Evolutionary conservation across 2,797 vertebrate species (phyloP).

Genomic region (Glyptemys insculpta): DNA sequence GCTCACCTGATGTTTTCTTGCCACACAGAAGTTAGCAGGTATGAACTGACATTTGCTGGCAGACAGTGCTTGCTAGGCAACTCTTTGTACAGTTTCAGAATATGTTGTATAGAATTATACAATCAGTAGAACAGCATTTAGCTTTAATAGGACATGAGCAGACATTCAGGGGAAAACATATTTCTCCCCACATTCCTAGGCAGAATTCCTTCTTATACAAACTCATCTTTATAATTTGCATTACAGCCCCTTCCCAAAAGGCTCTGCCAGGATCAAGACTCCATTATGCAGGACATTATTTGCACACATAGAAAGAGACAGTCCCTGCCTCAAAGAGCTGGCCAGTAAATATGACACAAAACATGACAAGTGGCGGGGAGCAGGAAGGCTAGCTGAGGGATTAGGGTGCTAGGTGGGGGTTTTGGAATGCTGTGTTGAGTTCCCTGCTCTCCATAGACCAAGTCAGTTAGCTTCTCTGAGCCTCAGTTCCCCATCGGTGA

Average conservation of each 20-base stretch:
- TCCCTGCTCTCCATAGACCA: fast-evolving
- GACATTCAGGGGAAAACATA: fast-evolving
- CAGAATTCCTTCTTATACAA: neutral
- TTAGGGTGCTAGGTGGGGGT: fast-evolving
- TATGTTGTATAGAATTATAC: neutral
- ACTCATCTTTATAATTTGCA: neutral
- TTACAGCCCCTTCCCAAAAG: neutral
- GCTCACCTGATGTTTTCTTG: slow-evolving; percentile 32
- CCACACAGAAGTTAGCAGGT: neutral
- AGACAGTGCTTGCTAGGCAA: neutral
- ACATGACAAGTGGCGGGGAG: fast-evolving
- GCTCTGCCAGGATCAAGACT: fast-evolving
- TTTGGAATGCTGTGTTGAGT: neutral
- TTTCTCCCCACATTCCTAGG: neutral
- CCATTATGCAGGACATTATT: neutral
- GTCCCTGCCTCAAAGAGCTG: neutral
- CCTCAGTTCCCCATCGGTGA: too few relatives aligned
- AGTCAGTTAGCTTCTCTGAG: neutral
- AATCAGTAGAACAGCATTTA: neutral
- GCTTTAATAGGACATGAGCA: neutral
- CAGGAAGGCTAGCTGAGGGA: neutral
- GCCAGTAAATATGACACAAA: neutral
- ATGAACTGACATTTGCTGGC: neutral
- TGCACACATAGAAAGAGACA: neutral
- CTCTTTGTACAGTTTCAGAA: neutral